Evolutionary conservation across 1,140 invertebrate genomes (phyloP).

Genomic region (Drosophila oshimai): DNA sequence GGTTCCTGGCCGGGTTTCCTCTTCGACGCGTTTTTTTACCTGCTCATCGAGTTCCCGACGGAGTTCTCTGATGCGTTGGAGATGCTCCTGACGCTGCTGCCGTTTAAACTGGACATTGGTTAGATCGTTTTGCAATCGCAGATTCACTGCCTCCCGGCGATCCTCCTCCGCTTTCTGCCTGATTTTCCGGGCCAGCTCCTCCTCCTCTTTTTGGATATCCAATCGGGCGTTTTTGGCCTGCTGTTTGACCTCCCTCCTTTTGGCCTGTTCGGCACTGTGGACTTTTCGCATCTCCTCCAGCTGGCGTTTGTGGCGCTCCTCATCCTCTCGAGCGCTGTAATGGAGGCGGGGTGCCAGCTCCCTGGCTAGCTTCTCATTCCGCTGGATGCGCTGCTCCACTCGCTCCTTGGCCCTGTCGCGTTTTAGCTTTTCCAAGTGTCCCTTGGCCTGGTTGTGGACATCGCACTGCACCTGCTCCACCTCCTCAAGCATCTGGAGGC

Average conservation of each 20-base stretch:
- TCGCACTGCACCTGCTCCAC: constrained; percentile 63
- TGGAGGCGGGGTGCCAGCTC: constrained; percentile 52
- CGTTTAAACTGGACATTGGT: constrained; percentile 53
- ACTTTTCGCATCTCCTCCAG: constrained; percentile 60
- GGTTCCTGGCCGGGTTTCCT: constrained; percentile 37
- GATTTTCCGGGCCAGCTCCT: constrained; percentile 34
- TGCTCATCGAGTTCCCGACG: constrained; percentile 52
- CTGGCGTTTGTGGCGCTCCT: constrained; percentile 41
- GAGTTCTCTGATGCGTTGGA: constrained; percentile 38
- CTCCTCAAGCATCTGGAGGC: constrained; percentile 56
- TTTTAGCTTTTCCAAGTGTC: constrained; percentile 52
- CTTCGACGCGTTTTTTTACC: constrained; percentile 27
- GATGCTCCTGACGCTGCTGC: constrained; percentile 47
- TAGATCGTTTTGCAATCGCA: constrained; percentile 48
- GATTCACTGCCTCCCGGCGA: constrained; percentile 16
- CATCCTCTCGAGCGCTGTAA: constrained; percentile 59
- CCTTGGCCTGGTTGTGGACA: constrained; percentile 63
- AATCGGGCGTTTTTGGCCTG: constrained; percentile 39
- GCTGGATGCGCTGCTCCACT: constrained; percentile 33
- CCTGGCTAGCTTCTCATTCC: constrained; percentile 50
- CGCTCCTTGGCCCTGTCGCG: constrained; percentile 32
- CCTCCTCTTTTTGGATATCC: constrained; percentile 46
- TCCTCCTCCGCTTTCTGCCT: constrained; percentile 19
- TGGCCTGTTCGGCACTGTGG: constrained; percentile 64
- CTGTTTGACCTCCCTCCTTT: constrained; percentile 20